These are phyloP conservation scores for Lumbricus terrestris DNA, from an alignment of 2,888 invertebrate species.

Conservation along the genomic window DNA sequence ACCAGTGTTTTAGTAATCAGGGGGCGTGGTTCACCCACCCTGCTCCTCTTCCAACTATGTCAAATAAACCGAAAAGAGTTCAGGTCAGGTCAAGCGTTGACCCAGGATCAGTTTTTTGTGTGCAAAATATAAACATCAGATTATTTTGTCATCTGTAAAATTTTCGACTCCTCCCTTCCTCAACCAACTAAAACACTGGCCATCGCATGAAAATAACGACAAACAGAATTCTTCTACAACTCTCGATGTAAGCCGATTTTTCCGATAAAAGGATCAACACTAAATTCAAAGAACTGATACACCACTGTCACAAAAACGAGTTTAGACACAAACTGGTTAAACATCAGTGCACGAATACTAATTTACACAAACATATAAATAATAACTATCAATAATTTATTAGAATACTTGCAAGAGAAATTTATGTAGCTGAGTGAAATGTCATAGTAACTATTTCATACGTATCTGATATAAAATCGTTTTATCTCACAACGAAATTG, in stretches of 20 bases:
- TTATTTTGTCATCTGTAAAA: no score
- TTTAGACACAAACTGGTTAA: neutral
- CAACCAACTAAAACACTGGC: neutral
- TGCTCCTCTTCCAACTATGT: no score
- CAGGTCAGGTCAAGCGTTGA: no score
- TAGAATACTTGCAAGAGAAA: neutral
- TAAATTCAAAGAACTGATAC: neutral
- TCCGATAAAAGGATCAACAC: neutral
- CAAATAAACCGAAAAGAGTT: no score
- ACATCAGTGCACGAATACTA: neutral
- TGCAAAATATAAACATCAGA: no score
- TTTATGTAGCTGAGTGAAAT: neutral
- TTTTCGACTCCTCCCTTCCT: no score
- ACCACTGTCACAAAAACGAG: neutral
- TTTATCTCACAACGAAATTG: neutral
- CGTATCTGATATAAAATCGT: neutral
- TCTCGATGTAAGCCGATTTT: neutral
- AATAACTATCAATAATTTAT: no score
- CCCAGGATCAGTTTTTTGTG: no score
- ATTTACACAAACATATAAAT: neutral
- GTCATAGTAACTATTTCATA: neutral
- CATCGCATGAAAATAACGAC: neutral
- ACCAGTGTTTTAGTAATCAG: no score
- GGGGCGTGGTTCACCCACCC: no score
- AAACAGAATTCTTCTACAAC: neutral